Conservation (phyloP, 2,113 vertebrate species). For the Lophius piscatorius region DNA sequence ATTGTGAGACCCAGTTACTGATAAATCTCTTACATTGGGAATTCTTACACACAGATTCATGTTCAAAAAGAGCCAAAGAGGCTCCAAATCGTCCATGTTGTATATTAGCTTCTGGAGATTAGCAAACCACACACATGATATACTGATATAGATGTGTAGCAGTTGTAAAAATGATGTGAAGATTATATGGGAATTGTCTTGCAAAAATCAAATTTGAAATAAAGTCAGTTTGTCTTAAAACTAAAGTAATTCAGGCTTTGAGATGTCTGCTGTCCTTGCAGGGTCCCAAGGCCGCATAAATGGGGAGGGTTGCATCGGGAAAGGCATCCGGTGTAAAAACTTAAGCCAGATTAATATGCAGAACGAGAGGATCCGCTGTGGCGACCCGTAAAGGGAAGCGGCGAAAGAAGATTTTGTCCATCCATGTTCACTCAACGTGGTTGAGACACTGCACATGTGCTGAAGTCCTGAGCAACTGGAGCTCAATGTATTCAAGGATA, state of each 20-base stretch:
- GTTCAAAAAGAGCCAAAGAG: slow-evolving; percentile 21
- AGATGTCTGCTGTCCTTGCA: background rate
- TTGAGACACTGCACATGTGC: background rate
- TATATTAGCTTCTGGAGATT: slow-evolving; percentile 18
- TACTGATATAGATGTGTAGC: slow-evolving; percentile 8
- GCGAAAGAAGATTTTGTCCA: no score
- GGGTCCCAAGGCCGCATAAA: no score
- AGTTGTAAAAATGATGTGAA: slow-evolving; percentile 12
- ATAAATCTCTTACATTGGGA: slow-evolving; percentile 2
- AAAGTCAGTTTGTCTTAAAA: no score
- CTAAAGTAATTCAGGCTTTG: no score
- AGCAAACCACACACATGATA: slow-evolving; percentile 15
- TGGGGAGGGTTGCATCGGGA: no score
- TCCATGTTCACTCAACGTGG: background rate
- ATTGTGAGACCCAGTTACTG: slow-evolving; percentile 1
- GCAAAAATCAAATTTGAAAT: no score
- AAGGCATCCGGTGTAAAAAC: no score
- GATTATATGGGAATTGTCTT: no score
- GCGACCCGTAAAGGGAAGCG: no score
- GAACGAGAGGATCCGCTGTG: no score
- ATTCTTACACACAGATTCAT: slow-evolving; percentile 10
- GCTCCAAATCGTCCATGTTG: slow-evolving; percentile 6
- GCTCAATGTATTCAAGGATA: slow-evolving; percentile 33
- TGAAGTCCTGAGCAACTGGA: slow-evolving; percentile 19
- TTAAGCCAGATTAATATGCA: no score